Conservation (phyloP, 2,797 vertebrate genomes). For the Alcedo atthis region DNA sequence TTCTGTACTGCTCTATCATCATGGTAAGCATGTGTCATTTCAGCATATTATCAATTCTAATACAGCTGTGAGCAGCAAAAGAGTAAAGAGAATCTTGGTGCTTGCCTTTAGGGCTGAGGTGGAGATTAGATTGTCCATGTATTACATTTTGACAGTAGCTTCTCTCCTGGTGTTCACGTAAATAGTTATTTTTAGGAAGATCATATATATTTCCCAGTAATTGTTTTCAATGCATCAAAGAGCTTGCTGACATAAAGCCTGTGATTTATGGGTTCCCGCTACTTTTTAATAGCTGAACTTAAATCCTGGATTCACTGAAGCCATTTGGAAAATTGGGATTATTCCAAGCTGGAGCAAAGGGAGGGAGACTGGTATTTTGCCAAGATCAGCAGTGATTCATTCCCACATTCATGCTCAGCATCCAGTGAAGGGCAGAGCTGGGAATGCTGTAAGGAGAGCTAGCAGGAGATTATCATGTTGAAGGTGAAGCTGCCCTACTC, state of each 20-base stretch:
- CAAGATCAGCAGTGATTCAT: slow-evolving; percentile 75
- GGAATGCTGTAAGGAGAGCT: slow-evolving; percentile 71
- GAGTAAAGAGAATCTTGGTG: background rate
- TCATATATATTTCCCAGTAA: slow-evolving; percentile 59
- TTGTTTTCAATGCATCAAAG: slow-evolving; percentile 67
- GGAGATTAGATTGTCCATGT: slow-evolving; percentile 12
- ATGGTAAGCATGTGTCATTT: background rate
- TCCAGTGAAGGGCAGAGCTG: slow-evolving; percentile 69
- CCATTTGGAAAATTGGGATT: slow-evolving; percentile 72
- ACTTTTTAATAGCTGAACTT: slow-evolving; percentile 68
- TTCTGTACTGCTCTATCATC: slow-evolving; percentile 14
- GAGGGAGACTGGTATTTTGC: slow-evolving; percentile 68
- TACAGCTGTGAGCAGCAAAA: slow-evolving; percentile 28
- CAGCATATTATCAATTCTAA: slow-evolving; percentile 15
- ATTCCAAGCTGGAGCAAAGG: slow-evolving; percentile 71
- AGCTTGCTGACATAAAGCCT: slow-evolving; percentile 46
- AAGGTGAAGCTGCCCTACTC: slow-evolving; percentile 69
- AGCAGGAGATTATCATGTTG: slow-evolving; percentile 61
- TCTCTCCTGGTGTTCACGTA: slow-evolving; percentile 22
- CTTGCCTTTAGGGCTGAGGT: slow-evolving; percentile 14
- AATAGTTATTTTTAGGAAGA: slow-evolving; percentile 66
- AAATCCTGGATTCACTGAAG: slow-evolving; percentile 69
- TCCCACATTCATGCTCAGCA: slow-evolving; percentile 69
- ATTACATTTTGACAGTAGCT: slow-evolving; percentile 34
- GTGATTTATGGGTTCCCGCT: slow-evolving; percentile 67